Evolutionary conservation across 2,113 vertebrate genomes (phyloP).

Genomic region (Ginglymostoma cirratum): DNA sequence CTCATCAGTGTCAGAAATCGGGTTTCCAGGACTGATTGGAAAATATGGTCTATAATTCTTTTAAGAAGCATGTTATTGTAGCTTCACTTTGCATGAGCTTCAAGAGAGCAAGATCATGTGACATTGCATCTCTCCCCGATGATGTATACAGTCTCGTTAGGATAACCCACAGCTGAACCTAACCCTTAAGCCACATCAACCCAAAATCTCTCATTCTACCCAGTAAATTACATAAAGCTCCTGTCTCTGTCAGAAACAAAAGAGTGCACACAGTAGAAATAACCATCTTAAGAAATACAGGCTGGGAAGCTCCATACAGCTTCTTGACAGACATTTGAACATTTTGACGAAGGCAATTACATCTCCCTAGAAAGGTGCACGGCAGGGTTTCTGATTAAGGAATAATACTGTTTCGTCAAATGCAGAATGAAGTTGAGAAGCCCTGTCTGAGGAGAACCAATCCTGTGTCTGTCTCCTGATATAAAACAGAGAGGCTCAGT

Average conservation of each 20-base stretch:
- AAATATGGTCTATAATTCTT: no score
- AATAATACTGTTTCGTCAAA: not conserved
- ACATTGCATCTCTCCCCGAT: no score
- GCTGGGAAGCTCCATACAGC: not conserved
- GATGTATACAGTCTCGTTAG: no score
- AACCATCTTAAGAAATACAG: not conserved
- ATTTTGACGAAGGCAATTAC: not conserved
- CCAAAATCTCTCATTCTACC: no score
- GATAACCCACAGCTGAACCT: no score
- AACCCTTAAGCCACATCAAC: no score
- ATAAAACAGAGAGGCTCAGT: not conserved
- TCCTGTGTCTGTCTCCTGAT: not conserved
- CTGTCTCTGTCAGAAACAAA: not conserved
- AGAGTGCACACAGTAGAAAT: not conserved
- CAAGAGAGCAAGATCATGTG: no score
- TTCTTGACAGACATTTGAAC: not conserved
- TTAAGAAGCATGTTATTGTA: no score
- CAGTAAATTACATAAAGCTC: not conserved
- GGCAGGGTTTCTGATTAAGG: not conserved
- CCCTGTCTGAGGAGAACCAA: not conserved
- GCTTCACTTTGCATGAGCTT: no score
- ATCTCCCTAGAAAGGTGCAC: not conserved
- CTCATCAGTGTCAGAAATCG: no score
- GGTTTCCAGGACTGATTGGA: no score
- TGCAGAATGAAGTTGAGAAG: not conserved